These are phyloP conservation scores for Brachionus paranguensis DNA, from an alignment of 1,140 invertebrate species.

Conservation along the genomic window DNA sequence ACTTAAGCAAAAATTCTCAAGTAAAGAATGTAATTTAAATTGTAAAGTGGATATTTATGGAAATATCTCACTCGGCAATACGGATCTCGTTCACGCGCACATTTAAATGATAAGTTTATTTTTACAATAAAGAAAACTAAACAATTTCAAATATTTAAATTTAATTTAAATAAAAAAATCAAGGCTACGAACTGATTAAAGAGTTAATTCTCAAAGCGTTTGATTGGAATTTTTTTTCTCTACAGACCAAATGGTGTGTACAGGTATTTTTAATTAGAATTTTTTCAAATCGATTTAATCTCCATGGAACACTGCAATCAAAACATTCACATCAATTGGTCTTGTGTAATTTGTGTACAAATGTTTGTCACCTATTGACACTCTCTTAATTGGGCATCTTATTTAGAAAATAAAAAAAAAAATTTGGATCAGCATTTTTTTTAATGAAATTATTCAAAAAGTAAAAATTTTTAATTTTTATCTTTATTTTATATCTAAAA, in stretches of 20 bases:
- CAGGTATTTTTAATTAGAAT: not conserved
- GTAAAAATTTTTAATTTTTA: too few relatives aligned
- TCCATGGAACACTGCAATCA: not conserved
- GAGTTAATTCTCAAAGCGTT: not conserved
- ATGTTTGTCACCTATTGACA: not conserved
- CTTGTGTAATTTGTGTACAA: not conserved
- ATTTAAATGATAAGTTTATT: not conserved
- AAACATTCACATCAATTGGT: not conserved
- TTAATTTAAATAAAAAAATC: not conserved
- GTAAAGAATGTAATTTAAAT: conserved; percentile 11
- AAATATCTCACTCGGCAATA: not conserved
- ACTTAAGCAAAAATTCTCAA: not conserved
- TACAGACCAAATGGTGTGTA: not conserved
- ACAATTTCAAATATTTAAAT: conserved; percentile 22
- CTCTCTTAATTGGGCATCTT: not conserved
- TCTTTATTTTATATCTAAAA: not conserved
- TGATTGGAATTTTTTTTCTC: not conserved
- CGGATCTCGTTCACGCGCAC: not conserved
- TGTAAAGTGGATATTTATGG: conserved; percentile 32
- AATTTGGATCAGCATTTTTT: not conserved
- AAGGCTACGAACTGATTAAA: not conserved
- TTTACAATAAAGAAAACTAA: not conserved
- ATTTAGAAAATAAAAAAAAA: not conserved
- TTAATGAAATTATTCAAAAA: too few relatives aligned
- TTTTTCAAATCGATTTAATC: not conserved